Conservation (phyloP, 2,797 vertebrate species). For the Myotis findleyi region DNA sequence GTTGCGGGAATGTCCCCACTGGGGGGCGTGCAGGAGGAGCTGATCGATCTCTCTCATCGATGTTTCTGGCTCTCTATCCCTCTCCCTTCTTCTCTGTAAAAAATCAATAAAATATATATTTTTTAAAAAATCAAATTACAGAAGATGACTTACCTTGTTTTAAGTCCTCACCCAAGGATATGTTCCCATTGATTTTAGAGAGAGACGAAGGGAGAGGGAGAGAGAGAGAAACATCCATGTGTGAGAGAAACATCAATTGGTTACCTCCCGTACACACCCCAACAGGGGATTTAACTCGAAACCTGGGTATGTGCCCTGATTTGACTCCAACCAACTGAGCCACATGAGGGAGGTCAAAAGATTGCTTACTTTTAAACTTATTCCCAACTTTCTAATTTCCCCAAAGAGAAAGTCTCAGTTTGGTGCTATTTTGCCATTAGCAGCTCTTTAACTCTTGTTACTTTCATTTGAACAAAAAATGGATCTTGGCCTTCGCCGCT, state of each 20-base stretch:
- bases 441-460: not conserved
- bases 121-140: not conserved
- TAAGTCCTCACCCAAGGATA: not conserved
- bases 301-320: not conserved
- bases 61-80: too few relatives aligned
- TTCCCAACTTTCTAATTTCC: not conserved
- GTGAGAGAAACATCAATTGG: not conserved
- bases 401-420: not conserved
- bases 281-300: not conserved
- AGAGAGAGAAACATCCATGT: not conserved
- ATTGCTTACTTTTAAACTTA: not conserved
- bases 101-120: too few relatives aligned
- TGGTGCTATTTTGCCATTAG: not conserved
- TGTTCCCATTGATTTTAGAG: not conserved
- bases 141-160: not conserved
- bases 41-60: too few relatives aligned
- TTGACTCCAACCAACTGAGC: not conserved
- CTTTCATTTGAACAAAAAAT: not conserved
- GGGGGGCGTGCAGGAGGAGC: too few relatives aligned
- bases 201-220: not conserved
- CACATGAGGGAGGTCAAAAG: not conserved
- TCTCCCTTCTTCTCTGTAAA: too few relatives aligned
- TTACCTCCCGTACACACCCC: accelerated
- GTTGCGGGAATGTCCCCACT: too few relatives aligned
- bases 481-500: not conserved